Base-by-base conservation (phyloP, 2,888 invertebrate genomes). In the Psylliodes chrysocephalus region DNA sequence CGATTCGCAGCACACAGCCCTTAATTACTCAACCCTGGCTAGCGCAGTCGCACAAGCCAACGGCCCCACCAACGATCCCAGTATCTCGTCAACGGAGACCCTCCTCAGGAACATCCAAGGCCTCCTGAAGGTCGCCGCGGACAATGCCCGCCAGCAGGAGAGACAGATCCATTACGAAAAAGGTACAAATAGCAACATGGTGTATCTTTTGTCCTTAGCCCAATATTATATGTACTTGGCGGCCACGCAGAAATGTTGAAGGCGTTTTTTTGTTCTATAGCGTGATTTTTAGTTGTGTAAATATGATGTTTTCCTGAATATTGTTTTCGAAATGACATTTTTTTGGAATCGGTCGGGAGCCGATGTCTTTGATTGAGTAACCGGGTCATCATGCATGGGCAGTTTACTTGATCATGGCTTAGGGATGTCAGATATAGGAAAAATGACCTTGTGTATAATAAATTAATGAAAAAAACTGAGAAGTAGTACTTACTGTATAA, bases 111-210 rank as follows among this genome's bases (percentile, higher is more conserved):
- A 97, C 83, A 97, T 98, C 79, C 96, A 97, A 84, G 96, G 96
- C 56, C 87, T 97, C 70, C 89, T 97, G 69, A 96, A 97, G 84
- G 96, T 97, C 67, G 97, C 97, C n/a, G 96, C 96, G 1, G 96
- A 97, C 83, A 96, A 96, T 84, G 96, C 96, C 59, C 89, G 96
- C 76, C 96, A 96, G 80, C 96, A 96, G 84, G 97, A 98, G 83
- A 87, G 96, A 73, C 96, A 97, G 84, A 93, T 95, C 84, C 94
- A 92, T 87, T 94, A 95, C 84, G 97, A 97, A 85, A 96, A 96
- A 93, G 95, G 97, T 97, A 86, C 83, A 79, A 83, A 83, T 79
- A 83, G 82, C 75, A 83, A 83, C 80, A 82, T 83, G 82, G 82
- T 83, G 73, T 83, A 83, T 78, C 79, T 83, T 64, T 76, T 83